A percentile compares a stretch with the other conserved stretches of the same genome.
Conservation (phyloP, 2,113 vertebrate genomes). For the Thinocorus orbignyianus region DNA sequence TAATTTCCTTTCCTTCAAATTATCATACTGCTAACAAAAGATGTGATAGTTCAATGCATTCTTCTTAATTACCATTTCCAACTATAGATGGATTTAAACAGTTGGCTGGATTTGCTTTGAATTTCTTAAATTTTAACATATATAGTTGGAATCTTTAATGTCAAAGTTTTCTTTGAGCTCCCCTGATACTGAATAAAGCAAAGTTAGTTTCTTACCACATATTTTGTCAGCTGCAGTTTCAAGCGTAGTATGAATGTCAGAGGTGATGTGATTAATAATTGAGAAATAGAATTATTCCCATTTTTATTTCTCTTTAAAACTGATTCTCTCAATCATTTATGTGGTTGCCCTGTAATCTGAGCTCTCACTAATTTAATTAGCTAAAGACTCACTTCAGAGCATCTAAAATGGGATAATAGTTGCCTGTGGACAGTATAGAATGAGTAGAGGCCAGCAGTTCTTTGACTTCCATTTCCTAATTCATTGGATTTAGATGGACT, state of each 20-base stretch:
- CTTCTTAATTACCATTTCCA: background rate
- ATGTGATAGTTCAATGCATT: background rate
- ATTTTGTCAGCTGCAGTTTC: background rate
- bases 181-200: background rate
- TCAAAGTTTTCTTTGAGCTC: background rate
- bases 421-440: background rate
- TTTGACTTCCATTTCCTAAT: background rate
- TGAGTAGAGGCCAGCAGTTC: background rate
- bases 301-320: constrained; percentile 22
- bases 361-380: constrained; percentile 11
- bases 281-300: background rate
- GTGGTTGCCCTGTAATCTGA: background rate
- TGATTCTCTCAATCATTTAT: constrained; percentile 16
- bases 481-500: constrained; percentile 7
- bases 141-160: background rate
- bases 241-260: background rate
- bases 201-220: background rate
- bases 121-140: background rate
- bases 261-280: background rate
- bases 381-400: constrained; percentile 4
- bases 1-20: background rate
- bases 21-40: background rate
- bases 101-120: background rate
- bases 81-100: background rate
- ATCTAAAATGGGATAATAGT: background rate